A percentile compares a stretch with the other conserved stretches of the same genome.
Evolutionary conservation across 2,888 invertebrate species (phyloP).

Genomic region (Patella ulyssiponensis): DNA sequence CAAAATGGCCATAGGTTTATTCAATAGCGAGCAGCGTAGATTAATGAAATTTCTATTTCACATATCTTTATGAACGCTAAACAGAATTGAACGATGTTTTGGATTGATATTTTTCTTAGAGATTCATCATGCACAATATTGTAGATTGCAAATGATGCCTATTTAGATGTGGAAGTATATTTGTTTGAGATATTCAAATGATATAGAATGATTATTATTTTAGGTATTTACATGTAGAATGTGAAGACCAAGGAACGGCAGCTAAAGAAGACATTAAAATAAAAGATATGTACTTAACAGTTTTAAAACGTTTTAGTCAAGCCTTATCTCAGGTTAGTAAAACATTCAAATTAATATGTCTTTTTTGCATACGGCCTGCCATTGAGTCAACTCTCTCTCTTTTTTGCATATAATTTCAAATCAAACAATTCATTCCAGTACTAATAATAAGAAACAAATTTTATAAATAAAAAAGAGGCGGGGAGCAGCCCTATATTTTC

Average conservation of each 20-base stretch:
- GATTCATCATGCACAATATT: too few relatives aligned
- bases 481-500: too few relatives aligned
- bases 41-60: too few relatives aligned
- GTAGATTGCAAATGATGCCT: too few relatives aligned
- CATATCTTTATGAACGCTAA: too few relatives aligned
- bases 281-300: constrained; percentile 89
- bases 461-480: too few relatives aligned
- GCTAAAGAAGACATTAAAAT: constrained; percentile 79
- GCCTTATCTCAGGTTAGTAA: constrained; percentile 36
- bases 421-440: not conserved
- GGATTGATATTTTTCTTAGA: too few relatives aligned
- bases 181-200: not conserved
- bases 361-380: not conserved
- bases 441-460: too few relatives aligned
- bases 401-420: not conserved
- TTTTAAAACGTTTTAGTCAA: constrained; percentile 85
- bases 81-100: too few relatives aligned
- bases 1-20: too few relatives aligned
- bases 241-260: constrained; percentile 82
- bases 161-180: not conserved
- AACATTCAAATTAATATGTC: not conserved
- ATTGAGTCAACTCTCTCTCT: too few relatives aligned
- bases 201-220: not conserved
- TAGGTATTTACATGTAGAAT: constrained; percentile 81
- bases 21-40: too few relatives aligned